phyloP scores from a whole-genome alignment of 2,888 invertebrate species.

The Sthenelais limicola region DNA sequence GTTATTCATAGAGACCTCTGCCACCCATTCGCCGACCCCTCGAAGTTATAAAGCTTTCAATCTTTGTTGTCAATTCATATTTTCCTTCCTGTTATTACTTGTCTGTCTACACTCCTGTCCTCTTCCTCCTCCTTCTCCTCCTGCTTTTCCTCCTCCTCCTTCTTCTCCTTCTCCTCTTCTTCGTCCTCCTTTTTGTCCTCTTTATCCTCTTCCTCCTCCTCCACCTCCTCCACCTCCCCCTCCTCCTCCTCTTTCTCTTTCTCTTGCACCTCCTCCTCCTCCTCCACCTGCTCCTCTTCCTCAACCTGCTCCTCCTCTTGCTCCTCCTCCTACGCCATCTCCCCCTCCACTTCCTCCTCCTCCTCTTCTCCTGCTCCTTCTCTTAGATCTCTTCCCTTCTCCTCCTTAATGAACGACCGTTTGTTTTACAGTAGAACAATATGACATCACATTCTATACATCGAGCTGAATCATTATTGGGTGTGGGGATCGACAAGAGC shows the following conservation, averaged over 20 bases:
- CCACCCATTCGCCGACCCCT: too few relatives aligned
- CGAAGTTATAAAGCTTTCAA: too few relatives aligned
- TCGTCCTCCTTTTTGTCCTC: neutral
- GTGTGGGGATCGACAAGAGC: too few relatives aligned
- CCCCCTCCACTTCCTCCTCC: neutral
- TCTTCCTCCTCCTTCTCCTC: neutral
- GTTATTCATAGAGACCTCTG: too few relatives aligned
- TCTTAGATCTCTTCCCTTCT: neutral
- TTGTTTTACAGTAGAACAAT: too few relatives aligned
- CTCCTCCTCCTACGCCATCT: neutral
- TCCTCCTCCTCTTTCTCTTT: constrained; percentile 3
- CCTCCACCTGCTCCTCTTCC: neutral
- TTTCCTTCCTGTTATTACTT: too few relatives aligned
- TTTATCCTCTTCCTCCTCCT: constrained; percentile 5
- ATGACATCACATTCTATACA: too few relatives aligned
- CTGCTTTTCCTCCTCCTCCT: neutral
- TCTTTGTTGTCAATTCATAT: too few relatives aligned
- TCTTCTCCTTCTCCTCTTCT: neutral
- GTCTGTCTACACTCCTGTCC: neutral
- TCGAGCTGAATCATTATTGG: too few relatives aligned
- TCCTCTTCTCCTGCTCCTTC: neutral
- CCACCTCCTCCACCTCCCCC: neutral
- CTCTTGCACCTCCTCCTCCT: neutral
- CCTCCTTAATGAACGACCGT: neutral
- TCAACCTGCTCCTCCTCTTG: neutral